Evolutionary conservation across 1,140 invertebrate genomes (phyloP).

Genomic region (Magallana angulata): DNA sequence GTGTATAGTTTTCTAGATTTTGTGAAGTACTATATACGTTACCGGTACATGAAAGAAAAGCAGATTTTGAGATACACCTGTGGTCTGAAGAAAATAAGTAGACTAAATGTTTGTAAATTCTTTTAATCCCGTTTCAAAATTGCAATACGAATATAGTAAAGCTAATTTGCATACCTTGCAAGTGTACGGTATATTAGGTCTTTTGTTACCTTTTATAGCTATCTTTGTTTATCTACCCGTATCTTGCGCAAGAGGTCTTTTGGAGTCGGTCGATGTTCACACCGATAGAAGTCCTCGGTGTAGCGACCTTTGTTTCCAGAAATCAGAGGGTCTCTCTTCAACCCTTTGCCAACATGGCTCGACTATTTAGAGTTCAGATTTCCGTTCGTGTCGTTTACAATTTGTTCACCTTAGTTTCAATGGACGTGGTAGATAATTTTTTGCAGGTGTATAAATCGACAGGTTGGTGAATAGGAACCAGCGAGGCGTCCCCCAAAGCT

Average conservation of each 20-base stretch:
- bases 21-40: not conserved
- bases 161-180: conserved; percentile 23
- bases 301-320: conserved; percentile 22
- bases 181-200: not conserved
- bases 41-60: not conserved
- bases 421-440: conserved; percentile 39
- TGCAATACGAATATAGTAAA: conserved; percentile 7
- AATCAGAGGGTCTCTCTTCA: not conserved
- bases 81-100: not conserved
- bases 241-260: conserved; percentile 29
- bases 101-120: not conserved
- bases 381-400: conserved; percentile 28
- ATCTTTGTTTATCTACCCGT: conserved; percentile 24
- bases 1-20: not conserved
- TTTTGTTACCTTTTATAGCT: not conserved
- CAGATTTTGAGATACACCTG: not conserved
- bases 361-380: conserved; percentile 11
- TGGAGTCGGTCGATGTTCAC: conserved; percentile 28
- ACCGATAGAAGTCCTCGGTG: not conserved
- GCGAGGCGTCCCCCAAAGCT: conserved; percentile 29
- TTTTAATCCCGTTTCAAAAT: not conserved
- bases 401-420: conserved; percentile 14
- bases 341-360: not conserved
- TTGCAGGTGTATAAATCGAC: conserved; percentile 39
- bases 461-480: conserved; percentile 4